phyloP scores from a whole-genome alignment of 2,113 vertebrate genomes.

The Hypocryptadius cinnamomeus region DNA sequence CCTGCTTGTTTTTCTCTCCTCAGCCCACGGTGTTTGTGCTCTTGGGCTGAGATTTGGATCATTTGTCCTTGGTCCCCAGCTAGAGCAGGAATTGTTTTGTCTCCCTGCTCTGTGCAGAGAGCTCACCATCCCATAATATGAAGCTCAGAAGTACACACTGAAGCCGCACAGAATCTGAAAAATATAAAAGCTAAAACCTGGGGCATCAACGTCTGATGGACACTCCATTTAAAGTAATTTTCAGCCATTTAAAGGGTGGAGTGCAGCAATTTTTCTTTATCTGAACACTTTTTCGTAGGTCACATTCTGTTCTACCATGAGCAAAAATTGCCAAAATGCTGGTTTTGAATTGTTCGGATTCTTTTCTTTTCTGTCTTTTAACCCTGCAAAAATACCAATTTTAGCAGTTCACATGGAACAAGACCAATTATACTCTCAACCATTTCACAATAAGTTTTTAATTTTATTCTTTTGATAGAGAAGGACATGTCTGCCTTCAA shows the following conservation, averaged over 20 bases:
- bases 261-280: not conserved
- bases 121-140: not conserved
- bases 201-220: not conserved
- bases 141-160: accelerated
- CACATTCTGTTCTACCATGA: not conserved
- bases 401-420: not conserved
- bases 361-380: not conserved
- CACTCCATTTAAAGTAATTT: not conserved
- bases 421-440: not conserved
- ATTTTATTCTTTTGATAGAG: not conserved
- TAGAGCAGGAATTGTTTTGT: not conserved
- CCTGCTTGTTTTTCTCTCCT: not conserved
- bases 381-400: not conserved
- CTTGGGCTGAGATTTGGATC: not conserved
- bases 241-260: not conserved
- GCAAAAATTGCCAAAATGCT: not conserved
- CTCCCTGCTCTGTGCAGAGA: not conserved
- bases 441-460: not conserved
- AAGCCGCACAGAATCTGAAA: not conserved
- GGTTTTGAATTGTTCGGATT: not conserved
- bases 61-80: not conserved
- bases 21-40: not conserved
- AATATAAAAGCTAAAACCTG: not conserved
- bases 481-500: not conserved
- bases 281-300: not conserved